Evolutionary conservation across 1,140 invertebrate genomes (phyloP).

Genomic region (Zaprionus vittiger): DNA sequence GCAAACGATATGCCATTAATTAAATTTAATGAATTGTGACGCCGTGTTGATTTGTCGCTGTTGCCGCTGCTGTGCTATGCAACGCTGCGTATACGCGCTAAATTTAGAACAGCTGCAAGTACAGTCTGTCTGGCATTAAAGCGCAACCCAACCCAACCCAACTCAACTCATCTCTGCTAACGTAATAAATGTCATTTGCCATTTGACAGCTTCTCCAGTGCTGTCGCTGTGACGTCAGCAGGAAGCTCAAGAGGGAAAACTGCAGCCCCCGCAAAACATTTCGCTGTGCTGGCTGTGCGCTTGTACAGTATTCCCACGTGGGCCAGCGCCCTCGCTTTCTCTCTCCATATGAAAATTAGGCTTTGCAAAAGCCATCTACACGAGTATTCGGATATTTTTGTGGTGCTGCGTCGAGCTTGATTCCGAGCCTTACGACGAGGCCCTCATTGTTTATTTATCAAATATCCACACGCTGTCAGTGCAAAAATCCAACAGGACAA

Average conservation of each 20-base stretch:
- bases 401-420: constrained; percentile 5
- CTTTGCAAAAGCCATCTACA: constrained; percentile 56
- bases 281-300: constrained; percentile 1
- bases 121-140: constrained; percentile 40
- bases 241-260: constrained; percentile 12
- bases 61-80: constrained; percentile 15
- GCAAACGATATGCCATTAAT: constrained; percentile 61
- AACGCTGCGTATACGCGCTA: constrained; percentile 50
- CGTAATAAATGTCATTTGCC: constrained; percentile 66
- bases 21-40: constrained; percentile 79
- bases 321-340: constrained; percentile 31
- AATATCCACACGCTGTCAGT: constrained; percentile 67
- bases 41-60: constrained; percentile 65
- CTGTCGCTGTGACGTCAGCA: constrained; percentile 33
- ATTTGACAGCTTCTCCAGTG: constrained; percentile 40
- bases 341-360: constrained; percentile 67
- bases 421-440: constrained; percentile 1
- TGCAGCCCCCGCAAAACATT: constrained; percentile 19
- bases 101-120: constrained; percentile 21
- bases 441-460: constrained; percentile 80
- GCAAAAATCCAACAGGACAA: constrained; percentile 34
- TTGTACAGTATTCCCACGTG: constrained; percentile 16
- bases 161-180: constrained; percentile 36
- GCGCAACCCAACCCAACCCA: not conserved
- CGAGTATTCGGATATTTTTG: constrained; percentile 32